Evolutionary conservation across 2,888 invertebrate genomes (phyloP).

Genomic region (Apomyelois bistriatella): DNA sequence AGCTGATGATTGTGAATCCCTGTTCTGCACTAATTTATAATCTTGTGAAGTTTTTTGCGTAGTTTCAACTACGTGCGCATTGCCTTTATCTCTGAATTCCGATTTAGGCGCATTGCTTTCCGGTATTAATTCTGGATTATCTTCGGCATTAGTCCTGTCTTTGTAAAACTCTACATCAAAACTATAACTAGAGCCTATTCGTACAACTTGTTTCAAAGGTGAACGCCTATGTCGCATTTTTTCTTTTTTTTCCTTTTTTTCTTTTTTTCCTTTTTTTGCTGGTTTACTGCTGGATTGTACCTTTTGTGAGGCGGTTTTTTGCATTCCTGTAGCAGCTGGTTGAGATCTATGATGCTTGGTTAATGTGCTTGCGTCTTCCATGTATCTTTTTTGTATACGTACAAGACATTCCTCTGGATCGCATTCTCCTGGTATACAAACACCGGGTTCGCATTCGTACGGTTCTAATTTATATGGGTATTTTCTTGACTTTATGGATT

Average conservation of each 20-base stretch:
- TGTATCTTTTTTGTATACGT: slow-evolving; percentile 12
- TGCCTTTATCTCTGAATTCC: background rate
- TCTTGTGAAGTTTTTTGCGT: background rate
- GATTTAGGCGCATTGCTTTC: background rate
- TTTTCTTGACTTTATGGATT: background rate
- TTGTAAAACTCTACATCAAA: slow-evolving; percentile 38
- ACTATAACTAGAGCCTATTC: slow-evolving; percentile 36
- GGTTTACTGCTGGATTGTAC: background rate
- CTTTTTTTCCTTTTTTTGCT: background rate
- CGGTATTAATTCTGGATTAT: background rate
- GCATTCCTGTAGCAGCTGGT: background rate
- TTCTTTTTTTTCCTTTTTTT: background rate
- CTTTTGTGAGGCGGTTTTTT: background rate
- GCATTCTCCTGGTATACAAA: slow-evolving; percentile 22
- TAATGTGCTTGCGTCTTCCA: slow-evolving; percentile 15
- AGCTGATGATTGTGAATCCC: background rate
- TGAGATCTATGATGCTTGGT: slow-evolving; percentile 2
- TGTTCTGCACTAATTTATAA: slow-evolving; percentile 10
- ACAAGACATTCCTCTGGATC: slow-evolving; percentile 16
- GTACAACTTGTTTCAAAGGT: slow-evolving; percentile 27
- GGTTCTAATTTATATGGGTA: slow-evolving; percentile 15
- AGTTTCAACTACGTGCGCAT: background rate
- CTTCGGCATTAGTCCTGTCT: slow-evolving; percentile 8
- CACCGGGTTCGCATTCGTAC: slow-evolving; percentile 25
- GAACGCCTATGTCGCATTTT: background rate